phyloP scores from a whole-genome alignment of 2,797 vertebrate genomes.

The Clarias fuscus region DNA sequence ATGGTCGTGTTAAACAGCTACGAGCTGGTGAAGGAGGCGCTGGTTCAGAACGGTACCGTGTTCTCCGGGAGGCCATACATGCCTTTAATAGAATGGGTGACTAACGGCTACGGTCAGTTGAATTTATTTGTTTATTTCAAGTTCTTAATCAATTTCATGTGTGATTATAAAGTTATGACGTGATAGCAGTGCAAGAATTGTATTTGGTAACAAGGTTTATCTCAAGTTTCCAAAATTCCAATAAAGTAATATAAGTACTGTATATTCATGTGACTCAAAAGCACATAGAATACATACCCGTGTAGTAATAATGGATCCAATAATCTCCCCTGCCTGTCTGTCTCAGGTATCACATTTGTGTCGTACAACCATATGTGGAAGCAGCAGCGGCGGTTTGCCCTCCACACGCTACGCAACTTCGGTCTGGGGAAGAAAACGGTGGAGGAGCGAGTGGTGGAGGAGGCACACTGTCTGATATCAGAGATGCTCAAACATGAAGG shows the following conservation, averaged over 20 bases:
- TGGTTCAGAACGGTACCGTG: constrained; percentile 25
- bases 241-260: not conserved
- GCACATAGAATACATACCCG: not conserved
- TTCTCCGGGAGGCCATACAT: constrained; percentile 41
- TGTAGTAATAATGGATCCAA: not conserved
- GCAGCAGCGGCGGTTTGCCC: constrained; percentile 73
- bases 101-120: constrained; percentile 33
- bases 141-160: too few relatives aligned
- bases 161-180: not conserved
- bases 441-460: constrained; percentile 65
- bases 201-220: not conserved
- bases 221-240: not conserved
- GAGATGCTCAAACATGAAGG: constrained; percentile 63
- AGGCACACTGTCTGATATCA: constrained; percentile 61
- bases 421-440: constrained; percentile 66
- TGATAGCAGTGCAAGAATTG: not conserved
- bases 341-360: constrained; percentile 64
- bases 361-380: constrained; percentile 66
- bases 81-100: constrained; percentile 35
- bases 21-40: constrained; percentile 36
- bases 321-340: not conserved
- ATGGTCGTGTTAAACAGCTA: constrained; percentile 34
- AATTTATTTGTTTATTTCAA: not conserved
- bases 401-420: constrained; percentile 63
- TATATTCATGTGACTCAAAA: too few relatives aligned